These are phyloP conservation scores for Pogonus chalceus DNA, from an alignment of 1,140 invertebrate species.

Conservation along the genomic window DNA sequence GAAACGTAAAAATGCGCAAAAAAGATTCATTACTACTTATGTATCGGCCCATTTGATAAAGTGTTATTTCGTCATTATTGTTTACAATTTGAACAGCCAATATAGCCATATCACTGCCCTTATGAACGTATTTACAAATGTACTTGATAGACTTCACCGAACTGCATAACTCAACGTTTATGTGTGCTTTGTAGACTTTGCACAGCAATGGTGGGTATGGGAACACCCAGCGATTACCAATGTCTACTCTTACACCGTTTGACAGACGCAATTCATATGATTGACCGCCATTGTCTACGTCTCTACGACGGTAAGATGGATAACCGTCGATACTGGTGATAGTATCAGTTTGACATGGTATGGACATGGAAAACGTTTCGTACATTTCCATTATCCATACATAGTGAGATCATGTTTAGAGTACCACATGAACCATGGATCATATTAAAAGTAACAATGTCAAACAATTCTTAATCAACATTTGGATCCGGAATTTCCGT, in stretches of 20 bases:
- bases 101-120: constrained; percentile 34
- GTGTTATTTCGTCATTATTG: constrained; percentile 28
- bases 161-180: constrained; percentile 22
- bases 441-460: constrained; percentile 23
- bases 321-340: constrained; percentile 25
- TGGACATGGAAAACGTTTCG: constrained; percentile 15
- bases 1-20: neutral
- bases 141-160: constrained; percentile 34
- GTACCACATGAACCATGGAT: constrained; percentile 28
- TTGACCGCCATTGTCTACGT: constrained; percentile 28
- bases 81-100: constrained; percentile 19
- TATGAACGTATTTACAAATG: constrained; percentile 37
- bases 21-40: neutral
- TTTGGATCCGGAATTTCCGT: constrained; percentile 36
- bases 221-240: constrained; percentile 15
- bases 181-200: neutral
- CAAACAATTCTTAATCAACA: constrained; percentile 18
- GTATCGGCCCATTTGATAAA: constrained; percentile 31
- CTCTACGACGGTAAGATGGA: constrained; percentile 29
- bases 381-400: constrained; percentile 30
- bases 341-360: constrained; percentile 17
- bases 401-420: constrained; percentile 28
- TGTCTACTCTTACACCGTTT: constrained; percentile 12
- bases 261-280: constrained; percentile 17
- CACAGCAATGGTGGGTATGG: constrained; percentile 28